Conservation (phyloP, 2,113 vertebrate genomes). For the Typhlomys cinereus region DNA sequence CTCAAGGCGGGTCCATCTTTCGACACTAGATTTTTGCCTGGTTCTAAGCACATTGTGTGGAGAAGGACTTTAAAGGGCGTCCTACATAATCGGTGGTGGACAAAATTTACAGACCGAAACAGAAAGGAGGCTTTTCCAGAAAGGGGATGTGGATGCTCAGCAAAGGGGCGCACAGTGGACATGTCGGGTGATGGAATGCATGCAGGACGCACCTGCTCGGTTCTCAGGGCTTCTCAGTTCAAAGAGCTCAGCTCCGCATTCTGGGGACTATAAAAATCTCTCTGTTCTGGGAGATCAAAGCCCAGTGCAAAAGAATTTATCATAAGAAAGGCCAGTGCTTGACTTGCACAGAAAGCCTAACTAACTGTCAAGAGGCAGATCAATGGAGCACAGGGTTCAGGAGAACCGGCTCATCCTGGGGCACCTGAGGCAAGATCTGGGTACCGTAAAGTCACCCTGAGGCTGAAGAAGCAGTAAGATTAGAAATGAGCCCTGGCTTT, state of each 20-base stretch:
- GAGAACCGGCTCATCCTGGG: not conserved
- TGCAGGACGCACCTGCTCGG: no score
- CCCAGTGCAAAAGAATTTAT: not conserved
- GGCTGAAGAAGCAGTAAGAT: not conserved
- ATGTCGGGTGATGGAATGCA: no score
- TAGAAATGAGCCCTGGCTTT: not conserved
- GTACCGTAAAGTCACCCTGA: accelerated
- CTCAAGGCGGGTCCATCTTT: not conserved
- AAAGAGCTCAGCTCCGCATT: not conserved
- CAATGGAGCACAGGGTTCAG: not conserved
- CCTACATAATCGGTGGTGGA: no score
- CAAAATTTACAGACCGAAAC: not conserved
- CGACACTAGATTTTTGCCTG: no score
- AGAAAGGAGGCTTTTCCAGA: not conserved
- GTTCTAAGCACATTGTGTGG: not conserved
- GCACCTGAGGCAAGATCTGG: not conserved
- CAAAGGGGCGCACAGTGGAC: not conserved
- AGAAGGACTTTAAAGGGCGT: not conserved
- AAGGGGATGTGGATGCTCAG: not conserved
- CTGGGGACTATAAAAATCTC: not conserved
- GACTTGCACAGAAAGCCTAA: not conserved
- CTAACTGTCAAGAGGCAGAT: not conserved
- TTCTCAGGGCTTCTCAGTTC: not conserved
- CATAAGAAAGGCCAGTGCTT: not conserved
- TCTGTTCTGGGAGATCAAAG: not conserved